phyloP scores from a whole-genome alignment of 1,140 invertebrate species.

The Macrosteles quadrilineatus region DNA sequence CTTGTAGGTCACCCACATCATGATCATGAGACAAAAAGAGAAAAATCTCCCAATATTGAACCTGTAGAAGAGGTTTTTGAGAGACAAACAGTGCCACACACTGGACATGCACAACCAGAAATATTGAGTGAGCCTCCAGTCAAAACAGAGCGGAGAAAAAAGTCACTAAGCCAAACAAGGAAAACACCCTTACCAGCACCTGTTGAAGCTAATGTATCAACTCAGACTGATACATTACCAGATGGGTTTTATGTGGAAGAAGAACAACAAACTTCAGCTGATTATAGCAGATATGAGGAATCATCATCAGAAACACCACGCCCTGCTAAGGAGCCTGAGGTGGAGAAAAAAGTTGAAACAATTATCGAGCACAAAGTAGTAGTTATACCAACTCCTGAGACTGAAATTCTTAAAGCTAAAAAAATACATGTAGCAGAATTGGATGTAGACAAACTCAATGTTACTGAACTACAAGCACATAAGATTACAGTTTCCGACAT shows the following conservation, averaged over 20 bases:
- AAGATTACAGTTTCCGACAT: conserved; percentile 79
- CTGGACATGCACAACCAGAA: not conserved
- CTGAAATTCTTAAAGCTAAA: conserved; percentile 51
- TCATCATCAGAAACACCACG: not conserved
- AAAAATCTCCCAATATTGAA: not conserved
- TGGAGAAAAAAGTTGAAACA: conserved; percentile 24
- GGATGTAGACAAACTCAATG: conserved; percentile 72
- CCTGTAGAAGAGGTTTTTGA: not conserved
- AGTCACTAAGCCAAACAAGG: not conserved
- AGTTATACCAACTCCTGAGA: conserved; percentile 34
- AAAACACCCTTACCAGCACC: not conserved
- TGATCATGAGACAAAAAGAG: not conserved
- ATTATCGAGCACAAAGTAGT: conserved; percentile 37
- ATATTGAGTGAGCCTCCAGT: conserved; percentile 30
- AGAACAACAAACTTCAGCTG: conserved; percentile 39
- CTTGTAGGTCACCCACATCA: conserved; percentile 1
- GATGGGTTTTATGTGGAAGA: conserved; percentile 73
- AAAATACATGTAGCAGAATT: conserved; percentile 69
- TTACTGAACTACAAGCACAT: conserved; percentile 71
- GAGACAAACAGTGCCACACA: not conserved
- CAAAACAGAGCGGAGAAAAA: conserved; percentile 21
- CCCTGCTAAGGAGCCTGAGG: conserved; percentile 6
- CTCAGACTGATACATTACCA: conserved; percentile 78
- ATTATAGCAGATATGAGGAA: conserved; percentile 12
- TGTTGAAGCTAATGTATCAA: conserved; percentile 56